A percentile compares a stretch with the other conserved stretches of the same genome.
Evolutionary conservation across 1,140 invertebrate species (phyloP).

Genomic region (Mycetomoellerius zeteki): DNA sequence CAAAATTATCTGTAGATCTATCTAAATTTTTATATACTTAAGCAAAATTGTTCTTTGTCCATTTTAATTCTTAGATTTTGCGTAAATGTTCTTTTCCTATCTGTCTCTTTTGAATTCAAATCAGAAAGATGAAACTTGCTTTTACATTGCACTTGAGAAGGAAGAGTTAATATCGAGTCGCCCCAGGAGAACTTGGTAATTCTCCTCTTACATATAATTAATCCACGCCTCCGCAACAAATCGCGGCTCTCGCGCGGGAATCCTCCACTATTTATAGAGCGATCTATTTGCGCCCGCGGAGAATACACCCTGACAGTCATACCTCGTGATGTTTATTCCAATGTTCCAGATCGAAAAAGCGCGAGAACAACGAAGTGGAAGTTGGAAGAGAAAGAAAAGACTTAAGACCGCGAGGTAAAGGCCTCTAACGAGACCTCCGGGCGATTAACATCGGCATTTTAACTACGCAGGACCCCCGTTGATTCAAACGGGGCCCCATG

Average conservation of each 20-base stretch:
- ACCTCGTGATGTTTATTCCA: conserved; percentile 12
- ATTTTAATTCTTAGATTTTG: neutral
- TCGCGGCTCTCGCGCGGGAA: conserved; percentile 32
- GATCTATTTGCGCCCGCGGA: conserved; percentile 54
- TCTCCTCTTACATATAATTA: conserved; percentile 53
- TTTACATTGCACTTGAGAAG: neutral
- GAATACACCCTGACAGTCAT: conserved; percentile 40
- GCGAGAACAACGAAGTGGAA: neutral
- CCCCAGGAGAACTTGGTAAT: conserved; percentile 32
- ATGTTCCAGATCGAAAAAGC: conserved; percentile 23
- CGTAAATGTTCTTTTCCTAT: neutral
- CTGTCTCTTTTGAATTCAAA: neutral
- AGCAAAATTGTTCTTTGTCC: neutral
- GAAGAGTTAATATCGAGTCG: conserved; percentile 42
- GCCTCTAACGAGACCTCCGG: conserved; percentile 75
- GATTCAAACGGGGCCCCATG: conserved; percentile 71
- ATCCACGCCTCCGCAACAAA: conserved; percentile 54
- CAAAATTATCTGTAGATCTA: no score
- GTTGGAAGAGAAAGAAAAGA: neutral
- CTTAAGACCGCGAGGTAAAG: conserved; percentile 70
- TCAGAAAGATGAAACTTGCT: neutral
- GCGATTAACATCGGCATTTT: conserved; percentile 79
- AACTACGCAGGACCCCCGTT: conserved; percentile 72
- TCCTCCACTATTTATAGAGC: conserved; percentile 51
- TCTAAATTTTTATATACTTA: no score